Conservation (phyloP, 2,888 invertebrate species). For the Strigamia maritima region DNA sequence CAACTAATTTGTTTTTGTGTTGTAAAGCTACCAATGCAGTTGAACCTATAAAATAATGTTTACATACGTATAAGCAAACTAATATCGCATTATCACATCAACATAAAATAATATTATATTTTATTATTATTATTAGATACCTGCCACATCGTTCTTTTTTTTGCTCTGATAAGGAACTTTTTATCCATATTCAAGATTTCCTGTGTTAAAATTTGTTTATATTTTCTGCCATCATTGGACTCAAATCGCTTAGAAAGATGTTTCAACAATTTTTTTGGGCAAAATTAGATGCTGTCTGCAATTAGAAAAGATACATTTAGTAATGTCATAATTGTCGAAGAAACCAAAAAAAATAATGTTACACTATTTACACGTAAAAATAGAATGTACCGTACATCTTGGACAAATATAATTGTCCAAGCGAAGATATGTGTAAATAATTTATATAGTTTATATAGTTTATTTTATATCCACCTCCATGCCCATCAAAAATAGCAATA, state of each 20-base stretch:
- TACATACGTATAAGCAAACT: background rate
- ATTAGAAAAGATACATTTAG: too few relatives aligned
- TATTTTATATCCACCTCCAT: too few relatives aligned
- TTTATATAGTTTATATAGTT: too few relatives aligned
- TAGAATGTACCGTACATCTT: too few relatives aligned
- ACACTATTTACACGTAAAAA: too few relatives aligned
- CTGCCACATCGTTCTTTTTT: constrained; percentile 66
- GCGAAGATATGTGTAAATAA: too few relatives aligned
- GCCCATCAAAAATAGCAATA: constrained; percentile 92
- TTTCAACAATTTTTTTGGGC: constrained; percentile 79
- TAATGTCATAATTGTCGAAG: too few relatives aligned
- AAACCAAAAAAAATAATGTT: too few relatives aligned
- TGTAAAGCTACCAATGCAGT: constrained; percentile 87
- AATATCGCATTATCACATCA: too few relatives aligned
- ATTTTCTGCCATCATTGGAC: constrained; percentile 66
- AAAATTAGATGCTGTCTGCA: constrained; percentile 77
- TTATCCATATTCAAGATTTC: constrained; percentile 59
- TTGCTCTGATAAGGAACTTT: constrained; percentile 75
- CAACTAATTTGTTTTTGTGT: constrained; percentile 75
- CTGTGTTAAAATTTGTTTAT: constrained; percentile 38
- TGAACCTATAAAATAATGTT: constrained; percentile 61
- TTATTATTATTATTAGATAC: too few relatives aligned
- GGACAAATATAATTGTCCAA: background rate
- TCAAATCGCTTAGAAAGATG: constrained; percentile 59
- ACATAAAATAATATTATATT: too few relatives aligned